Evolutionary conservation across 2,113 vertebrate species (phyloP).

Genomic region (Emydura subglobosa): DNA sequence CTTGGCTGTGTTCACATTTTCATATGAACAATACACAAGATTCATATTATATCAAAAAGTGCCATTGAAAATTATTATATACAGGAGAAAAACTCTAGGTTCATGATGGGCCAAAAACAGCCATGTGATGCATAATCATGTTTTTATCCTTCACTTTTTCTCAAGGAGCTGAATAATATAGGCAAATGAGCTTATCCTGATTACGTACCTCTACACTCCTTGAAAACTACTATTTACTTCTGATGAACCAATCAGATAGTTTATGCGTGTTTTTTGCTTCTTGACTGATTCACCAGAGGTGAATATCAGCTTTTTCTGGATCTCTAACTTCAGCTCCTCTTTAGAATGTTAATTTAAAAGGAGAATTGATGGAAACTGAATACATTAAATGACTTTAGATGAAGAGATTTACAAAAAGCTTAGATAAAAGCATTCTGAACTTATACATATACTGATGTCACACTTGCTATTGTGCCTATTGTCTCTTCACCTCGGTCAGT

Average conservation of each 20-base stretch:
- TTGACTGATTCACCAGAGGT: neutral
- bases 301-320: neutral
- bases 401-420: neutral
- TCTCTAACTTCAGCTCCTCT: neutral
- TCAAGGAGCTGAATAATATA: neutral
- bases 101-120: neutral
- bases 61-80: neutral
- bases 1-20: neutral
- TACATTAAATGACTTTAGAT: neutral
- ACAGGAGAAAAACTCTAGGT: neutral
- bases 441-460: neutral
- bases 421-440: neutral
- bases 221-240: neutral
- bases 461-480: neutral
- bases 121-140: neutral
- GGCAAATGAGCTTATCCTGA: neutral
- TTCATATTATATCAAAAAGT: neutral
- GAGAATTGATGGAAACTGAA: neutral
- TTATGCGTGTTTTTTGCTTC: neutral
- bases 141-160: neutral
- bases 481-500: neutral
- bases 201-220: neutral
- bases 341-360: neutral
- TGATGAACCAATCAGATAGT: neutral
- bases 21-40: neutral